phyloP scores from a whole-genome alignment of 2,113 vertebrate genomes.

The Nymphicus hollandicus region DNA sequence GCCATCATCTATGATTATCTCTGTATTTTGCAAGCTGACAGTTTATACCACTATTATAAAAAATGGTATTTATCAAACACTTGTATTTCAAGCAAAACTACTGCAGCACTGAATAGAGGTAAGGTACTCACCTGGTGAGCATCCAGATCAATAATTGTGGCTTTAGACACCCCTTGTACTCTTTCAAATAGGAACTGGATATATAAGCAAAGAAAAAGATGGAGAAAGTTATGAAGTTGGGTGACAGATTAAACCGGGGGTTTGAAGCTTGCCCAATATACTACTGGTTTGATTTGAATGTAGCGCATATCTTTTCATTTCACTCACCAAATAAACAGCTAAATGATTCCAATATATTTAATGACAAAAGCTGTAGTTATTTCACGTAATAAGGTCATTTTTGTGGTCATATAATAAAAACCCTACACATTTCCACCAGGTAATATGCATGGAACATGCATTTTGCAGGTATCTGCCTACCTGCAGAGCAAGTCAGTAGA shows the following conservation, averaged over 20 bases:
- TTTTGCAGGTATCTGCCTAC: not conserved
- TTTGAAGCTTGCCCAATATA: not conserved
- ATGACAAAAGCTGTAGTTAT: not conserved
- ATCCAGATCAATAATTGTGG: conserved; percentile 93
- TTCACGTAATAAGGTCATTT: not conserved
- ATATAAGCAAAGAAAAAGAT: not conserved
- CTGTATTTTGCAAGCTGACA: not conserved
- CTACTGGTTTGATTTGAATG: not conserved
- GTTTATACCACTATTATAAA: not conserved
- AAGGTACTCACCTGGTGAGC: conserved; percentile 91
- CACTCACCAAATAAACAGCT: not conserved
- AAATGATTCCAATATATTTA: not conserved
- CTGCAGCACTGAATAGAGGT: not conserved
- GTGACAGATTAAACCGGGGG: not conserved
- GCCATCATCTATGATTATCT: not conserved
- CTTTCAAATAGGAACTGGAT: conserved; percentile 92
- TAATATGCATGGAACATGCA: not conserved
- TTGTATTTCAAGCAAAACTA: not conserved
- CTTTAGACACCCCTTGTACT: conserved; percentile 87
- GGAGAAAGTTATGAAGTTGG: not conserved
- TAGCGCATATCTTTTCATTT: accelerated
- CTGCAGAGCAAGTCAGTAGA: not conserved
- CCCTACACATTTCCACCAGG: not conserved
- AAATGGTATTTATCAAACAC: not conserved
- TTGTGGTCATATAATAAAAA: not conserved